Evolutionary conservation across 2,888 invertebrate genomes (phyloP).

Genomic region (Torymus texanus): DNA sequence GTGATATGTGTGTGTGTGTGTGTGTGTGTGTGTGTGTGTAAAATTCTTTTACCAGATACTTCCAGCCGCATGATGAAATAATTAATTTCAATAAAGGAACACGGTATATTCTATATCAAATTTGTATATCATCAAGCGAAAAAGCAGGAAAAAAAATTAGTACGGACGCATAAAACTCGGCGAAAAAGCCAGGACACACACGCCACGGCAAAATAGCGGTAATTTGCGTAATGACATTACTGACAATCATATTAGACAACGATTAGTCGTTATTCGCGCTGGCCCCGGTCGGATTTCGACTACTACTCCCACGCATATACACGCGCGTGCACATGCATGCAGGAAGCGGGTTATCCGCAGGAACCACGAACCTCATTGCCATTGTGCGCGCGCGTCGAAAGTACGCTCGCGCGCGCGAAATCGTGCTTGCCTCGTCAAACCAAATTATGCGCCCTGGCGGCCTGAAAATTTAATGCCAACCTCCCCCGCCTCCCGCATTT

Average conservation of each 20-base stretch:
- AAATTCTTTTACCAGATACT: too few species aligned
- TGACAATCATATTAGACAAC: constrained; percentile 11
- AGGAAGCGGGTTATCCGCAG: constrained; percentile 42
- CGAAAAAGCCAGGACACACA: too few species aligned
- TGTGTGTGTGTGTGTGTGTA: too few species aligned
- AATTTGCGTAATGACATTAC: neutral
- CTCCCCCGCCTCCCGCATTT: neutral
- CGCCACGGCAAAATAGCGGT: too few species aligned
- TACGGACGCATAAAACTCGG: too few species aligned
- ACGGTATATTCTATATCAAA: too few species aligned
- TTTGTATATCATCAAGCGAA: too few species aligned
- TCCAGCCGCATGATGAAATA: too few species aligned
- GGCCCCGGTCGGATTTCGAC: neutral
- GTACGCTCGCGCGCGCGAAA: constrained; percentile 29
- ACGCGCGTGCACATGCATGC: neutral
- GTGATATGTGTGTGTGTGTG: too few species aligned
- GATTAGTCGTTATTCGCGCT: constrained; percentile 32
- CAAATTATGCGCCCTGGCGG: constrained; percentile 36
- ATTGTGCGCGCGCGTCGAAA: constrained; percentile 36
- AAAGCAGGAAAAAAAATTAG: too few species aligned
- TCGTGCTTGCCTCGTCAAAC: constrained; percentile 50
- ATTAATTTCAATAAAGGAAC: too few species aligned
- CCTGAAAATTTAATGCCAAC: constrained; percentile 28
- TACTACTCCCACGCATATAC: neutral
- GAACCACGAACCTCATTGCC: constrained; percentile 28